phyloP scores from a whole-genome alignment of 2,888 invertebrate species.

The Apamea anceps region DNA sequence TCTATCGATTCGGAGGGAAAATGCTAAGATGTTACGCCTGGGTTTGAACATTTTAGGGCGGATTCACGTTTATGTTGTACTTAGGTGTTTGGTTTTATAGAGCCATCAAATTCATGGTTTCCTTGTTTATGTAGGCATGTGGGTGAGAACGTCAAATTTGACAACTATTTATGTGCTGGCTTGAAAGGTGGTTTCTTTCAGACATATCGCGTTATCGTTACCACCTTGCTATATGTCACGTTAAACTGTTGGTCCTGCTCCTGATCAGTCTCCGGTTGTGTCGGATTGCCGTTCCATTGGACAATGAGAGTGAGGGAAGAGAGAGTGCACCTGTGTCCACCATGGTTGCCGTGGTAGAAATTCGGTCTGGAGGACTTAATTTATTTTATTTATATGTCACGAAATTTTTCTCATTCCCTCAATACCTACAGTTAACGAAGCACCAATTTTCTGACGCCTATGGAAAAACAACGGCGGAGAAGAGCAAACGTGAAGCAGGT shows the following conservation, averaged over 20 bases:
- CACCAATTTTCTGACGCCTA: neutral
- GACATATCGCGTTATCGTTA: neutral
- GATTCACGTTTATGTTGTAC: slow-evolving; percentile 32
- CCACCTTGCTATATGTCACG: neutral
- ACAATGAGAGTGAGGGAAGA: too few species aligned
- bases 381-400: neutral
- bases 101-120: slow-evolving; percentile 36
- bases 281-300: neutral
- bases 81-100: slow-evolving; percentile 30
- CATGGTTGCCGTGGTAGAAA: neutral
- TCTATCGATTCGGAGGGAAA: slow-evolving; percentile 39
- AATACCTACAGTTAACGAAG: neutral
- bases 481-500: neutral
- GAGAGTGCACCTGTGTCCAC: neutral
- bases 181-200: neutral
- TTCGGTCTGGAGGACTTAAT: neutral
- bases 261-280: neutral
- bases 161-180: neutral
- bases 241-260: neutral
- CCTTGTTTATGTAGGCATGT: slow-evolving; percentile 4
- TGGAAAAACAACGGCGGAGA: too few species aligned
- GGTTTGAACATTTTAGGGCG: slow-evolving; percentile 8
- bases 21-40: slow-evolving; percentile 8
- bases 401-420: neutral
- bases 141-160: neutral